Base-by-base conservation (phyloP, 2,797 vertebrate genomes). In the Micromesistius poutassou region DNA sequence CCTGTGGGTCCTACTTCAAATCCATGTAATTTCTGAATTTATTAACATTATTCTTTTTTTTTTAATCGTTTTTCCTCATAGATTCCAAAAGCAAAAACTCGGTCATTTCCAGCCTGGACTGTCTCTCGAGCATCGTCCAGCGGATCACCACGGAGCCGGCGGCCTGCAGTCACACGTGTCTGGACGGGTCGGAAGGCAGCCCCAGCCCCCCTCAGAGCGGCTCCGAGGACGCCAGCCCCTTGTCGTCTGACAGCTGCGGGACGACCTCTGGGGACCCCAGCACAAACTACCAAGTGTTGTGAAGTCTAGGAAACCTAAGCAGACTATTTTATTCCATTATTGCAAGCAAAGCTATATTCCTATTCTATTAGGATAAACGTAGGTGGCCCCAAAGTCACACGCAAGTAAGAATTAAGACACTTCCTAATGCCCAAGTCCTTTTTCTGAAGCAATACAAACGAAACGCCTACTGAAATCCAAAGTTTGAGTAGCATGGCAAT, bases 111-210 rank as follows among this genome's bases (percentile, higher is more conserved):
- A 97, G 96, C 87, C 89, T 98, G 7, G 96, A 96, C 75, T 97
- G 96, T 82, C 92, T 97, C 82, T 96, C 96, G 72, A 97, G 95
- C 92, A 97, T 98, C 38, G 96, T 97, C n/a, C 92, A 97, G 91
- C 93, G 96, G 86, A 97, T 98, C 93, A 96, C 95, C 77, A 96
- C 95, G 1, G 95, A 96, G 66, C 73, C 78, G 0, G 91, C 93
- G 1, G 87, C 86, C 0, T 93, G 92, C 62, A 12, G 25, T 30
- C 88, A 93, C 2, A 12, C 89, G 72, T 83, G 88, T 19, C 91
- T 92, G 78, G 89, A 84, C 50, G 90, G 87, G 70, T 86, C 88
- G 70, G 93, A 93, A n/a, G 91, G 19, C 40, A 74, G 89, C 73
- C 12, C 28, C 33, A 92, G 89, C 70, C 94, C 13, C 87, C 94